Evolutionary conservation across 1,140 invertebrate species (phyloP).

Genomic region (Dendroctonus valens): DNA sequence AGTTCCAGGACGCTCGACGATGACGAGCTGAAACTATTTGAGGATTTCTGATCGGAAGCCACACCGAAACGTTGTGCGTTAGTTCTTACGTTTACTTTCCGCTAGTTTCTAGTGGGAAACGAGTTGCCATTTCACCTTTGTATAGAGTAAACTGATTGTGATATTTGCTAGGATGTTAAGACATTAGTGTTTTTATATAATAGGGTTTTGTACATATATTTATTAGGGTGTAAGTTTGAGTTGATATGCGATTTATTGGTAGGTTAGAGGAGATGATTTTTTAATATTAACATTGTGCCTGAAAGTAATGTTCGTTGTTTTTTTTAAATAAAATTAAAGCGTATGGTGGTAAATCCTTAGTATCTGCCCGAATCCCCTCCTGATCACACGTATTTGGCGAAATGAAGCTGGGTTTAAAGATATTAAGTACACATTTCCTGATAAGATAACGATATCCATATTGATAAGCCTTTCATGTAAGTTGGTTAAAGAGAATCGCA

Average conservation of each 20-base stretch:
- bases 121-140: slow-evolving; percentile 12
- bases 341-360: too few species aligned
- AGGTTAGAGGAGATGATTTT: not conserved
- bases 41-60: slow-evolving; percentile 71
- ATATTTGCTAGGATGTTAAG: slow-evolving; percentile 14
- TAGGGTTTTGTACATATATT: slow-evolving; percentile 25
- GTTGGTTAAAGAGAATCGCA: too few species aligned
- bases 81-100: too few species aligned
- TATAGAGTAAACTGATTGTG: slow-evolving; percentile 18
- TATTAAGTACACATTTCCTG: too few species aligned
- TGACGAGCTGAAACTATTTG: slow-evolving; percentile 80
- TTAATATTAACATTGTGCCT: not conserved
- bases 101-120: slow-evolving; percentile 4
- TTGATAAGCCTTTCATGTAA: too few species aligned
- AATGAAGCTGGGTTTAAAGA: too few species aligned
- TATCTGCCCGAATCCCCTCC: too few species aligned
- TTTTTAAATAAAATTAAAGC: not conserved
- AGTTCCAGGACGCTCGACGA: slow-evolving; percentile 69
- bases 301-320: not conserved
- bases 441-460: too few species aligned
- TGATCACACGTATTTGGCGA: too few species aligned
- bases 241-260: slow-evolving; percentile 13
- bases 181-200: slow-evolving; percentile 7
- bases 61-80: too few species aligned
- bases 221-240: slow-evolving; percentile 22